Percentiles rank a stretch among this genome's conserved stretches.
Conservation (phyloP, 2,797 vertebrate genomes). For the Buphagus erythrorhynchus region DNA sequence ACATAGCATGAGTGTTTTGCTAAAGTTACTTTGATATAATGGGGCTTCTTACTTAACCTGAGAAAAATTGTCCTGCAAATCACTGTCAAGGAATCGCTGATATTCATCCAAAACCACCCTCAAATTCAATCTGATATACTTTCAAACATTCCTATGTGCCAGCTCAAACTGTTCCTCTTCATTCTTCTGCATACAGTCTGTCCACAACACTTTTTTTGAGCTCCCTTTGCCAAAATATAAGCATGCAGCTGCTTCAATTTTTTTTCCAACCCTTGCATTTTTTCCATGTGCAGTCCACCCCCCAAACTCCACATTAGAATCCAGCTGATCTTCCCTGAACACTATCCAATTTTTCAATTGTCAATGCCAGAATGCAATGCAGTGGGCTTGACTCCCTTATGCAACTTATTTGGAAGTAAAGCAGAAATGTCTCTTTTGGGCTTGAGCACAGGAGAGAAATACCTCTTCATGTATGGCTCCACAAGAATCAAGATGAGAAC, state of each 20-base stretch:
- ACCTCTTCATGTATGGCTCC: neutral
- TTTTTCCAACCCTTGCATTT: conserved; percentile 1
- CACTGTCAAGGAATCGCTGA: neutral
- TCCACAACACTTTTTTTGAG: neutral
- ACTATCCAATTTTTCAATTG: neutral
- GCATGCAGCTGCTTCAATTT: conserved; percentile 28
- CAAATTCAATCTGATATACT: neutral
- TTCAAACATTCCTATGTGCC: neutral
- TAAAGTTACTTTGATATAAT: neutral
- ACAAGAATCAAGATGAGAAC: neutral
- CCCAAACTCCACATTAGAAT: neutral
- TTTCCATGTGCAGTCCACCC: conserved; percentile 17
- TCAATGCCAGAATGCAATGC: neutral
- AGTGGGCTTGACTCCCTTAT: neutral
- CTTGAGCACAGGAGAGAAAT: neutral
- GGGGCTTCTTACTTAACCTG: neutral
- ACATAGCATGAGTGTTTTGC: neutral
- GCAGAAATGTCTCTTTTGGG: neutral
- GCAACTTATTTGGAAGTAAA: neutral
- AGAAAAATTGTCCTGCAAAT: neutral
- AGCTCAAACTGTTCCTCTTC: neutral
- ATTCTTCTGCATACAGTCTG: neutral
- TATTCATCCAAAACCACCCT: neutral
- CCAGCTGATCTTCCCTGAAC: conserved; percentile 47
- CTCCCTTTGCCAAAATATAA: neutral